phyloP scores from a whole-genome alignment of 2,113 vertebrate species.

The Grallaria varia region DNA sequence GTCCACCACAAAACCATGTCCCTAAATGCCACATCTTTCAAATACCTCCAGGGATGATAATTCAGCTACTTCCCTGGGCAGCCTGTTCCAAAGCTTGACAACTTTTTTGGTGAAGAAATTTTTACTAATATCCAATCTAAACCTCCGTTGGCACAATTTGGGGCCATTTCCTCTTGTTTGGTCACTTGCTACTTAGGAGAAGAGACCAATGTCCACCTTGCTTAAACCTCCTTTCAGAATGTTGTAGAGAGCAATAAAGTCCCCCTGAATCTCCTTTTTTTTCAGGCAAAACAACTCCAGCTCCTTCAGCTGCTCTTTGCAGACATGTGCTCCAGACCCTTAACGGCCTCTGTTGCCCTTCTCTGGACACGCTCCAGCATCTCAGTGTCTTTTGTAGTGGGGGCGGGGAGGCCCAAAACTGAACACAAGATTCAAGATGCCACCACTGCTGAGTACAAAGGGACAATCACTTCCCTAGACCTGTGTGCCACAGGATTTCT shows the following conservation, averaged over 20 bases:
- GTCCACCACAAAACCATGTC: background rate
- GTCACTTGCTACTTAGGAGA: background rate
- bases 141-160: background rate
- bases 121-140: background rate
- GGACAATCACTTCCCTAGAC: background rate
- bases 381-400: background rate
- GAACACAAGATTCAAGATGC: background rate
- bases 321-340: background rate
- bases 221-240: background rate
- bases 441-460: background rate
- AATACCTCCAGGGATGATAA: background rate
- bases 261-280: background rate
- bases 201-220: background rate
- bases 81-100: background rate
- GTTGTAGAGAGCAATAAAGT: background rate
- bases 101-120: background rate
- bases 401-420: background rate
- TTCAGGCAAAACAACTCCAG: background rate
- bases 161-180: background rate
- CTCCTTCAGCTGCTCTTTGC: background rate
- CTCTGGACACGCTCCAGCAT: background rate
- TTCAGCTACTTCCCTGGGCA: background rate
- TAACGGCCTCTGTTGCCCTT: background rate
- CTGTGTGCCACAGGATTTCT: background rate
- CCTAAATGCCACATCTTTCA: background rate